Conservation (phyloP, 1,140 invertebrate species). For the Papilio xuthus region DNA sequence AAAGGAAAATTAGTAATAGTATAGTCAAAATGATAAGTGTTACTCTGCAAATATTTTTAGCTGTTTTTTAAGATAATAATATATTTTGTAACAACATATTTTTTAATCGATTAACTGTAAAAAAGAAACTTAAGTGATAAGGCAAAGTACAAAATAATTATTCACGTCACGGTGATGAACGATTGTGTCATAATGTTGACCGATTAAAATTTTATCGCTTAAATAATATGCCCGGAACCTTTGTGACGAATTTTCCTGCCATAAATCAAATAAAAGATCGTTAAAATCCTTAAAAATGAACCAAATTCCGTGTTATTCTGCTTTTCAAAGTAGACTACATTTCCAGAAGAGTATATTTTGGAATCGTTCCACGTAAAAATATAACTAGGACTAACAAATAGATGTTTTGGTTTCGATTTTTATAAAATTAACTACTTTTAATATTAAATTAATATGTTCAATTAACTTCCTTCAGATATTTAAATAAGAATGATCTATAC, state of each 20-base stretch:
- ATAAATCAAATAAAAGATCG: neutral
- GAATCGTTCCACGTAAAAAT: neutral
- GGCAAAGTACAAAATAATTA: neutral
- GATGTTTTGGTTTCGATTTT: neutral
- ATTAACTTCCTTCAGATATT: neutral
- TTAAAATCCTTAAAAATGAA: neutral
- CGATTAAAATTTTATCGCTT: constrained; percentile 8
- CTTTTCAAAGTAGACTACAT: neutral
- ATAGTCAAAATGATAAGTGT: too few species aligned
- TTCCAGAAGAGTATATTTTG: neutral
- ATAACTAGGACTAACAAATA: neutral
- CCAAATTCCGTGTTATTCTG: neutral
- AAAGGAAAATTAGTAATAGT: too few species aligned
- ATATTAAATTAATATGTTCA: constrained; percentile 5
- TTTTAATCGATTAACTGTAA: neutral
- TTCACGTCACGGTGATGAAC: constrained; percentile 11
- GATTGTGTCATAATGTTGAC: neutral
- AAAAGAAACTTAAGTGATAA: neutral
- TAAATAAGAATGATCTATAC: neutral
- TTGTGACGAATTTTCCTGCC: neutral
- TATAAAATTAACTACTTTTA: neutral
- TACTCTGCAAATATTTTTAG: too few species aligned
- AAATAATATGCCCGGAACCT: neutral
- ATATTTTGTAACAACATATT: neutral
- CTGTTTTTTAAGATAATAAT: too few species aligned